These are phyloP conservation scores for Chrysocyon brachyurus DNA, from an alignment of 2,797 vertebrate genomes.

Conservation along the genomic window DNA sequence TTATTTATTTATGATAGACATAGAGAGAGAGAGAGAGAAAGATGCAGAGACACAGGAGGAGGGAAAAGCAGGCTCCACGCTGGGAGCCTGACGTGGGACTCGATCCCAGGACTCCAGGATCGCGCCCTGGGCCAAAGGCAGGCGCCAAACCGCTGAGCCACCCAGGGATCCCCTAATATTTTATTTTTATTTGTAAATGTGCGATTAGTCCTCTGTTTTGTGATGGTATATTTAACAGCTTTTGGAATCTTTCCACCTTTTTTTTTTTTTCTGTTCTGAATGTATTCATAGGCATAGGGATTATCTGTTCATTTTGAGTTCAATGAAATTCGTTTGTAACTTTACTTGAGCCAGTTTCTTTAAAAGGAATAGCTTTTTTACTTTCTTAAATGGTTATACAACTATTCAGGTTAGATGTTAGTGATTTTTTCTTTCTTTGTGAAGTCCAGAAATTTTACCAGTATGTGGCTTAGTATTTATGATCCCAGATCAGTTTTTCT, in stretches of 20 bases:
- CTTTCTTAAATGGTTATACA: background rate
- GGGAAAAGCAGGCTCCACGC: no score
- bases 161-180: background rate
- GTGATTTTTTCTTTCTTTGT: background rate
- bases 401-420: background rate
- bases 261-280: background rate
- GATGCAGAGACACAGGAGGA: no score
- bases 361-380: background rate
- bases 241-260: background rate
- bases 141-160: no score
- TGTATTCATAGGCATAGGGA: background rate
- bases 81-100: no score
- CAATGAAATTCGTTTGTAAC: background rate
- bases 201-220: background rate
- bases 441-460: background rate
- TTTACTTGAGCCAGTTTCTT: background rate
- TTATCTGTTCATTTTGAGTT: slow-evolving; percentile 40
- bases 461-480: background rate
- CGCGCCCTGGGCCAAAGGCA: no score
- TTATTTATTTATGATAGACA: no score
- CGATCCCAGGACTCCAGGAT: no score
- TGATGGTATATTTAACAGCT: background rate
- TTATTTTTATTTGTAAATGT: slow-evolving; percentile 27
- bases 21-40: no score
- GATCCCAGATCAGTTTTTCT: background rate